Evolutionary conservation across 2,888 invertebrate species (phyloP).

Genomic region (Entomobrya proxima): DNA sequence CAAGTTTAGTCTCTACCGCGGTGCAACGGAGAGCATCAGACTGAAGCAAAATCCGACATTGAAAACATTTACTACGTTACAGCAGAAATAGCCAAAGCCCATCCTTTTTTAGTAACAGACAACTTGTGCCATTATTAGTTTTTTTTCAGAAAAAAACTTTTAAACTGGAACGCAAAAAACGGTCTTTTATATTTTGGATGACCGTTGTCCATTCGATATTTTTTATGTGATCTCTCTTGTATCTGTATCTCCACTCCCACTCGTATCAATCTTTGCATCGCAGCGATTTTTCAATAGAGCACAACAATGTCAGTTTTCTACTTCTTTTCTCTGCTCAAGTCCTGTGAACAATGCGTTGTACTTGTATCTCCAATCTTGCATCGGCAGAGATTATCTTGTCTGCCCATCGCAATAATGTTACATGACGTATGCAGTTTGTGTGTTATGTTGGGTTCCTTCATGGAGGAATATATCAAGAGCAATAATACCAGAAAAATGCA

Average conservation of each 20-base stretch:
- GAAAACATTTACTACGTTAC: neutral
- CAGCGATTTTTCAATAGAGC: conserved; percentile 54
- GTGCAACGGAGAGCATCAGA: too few relatives aligned
- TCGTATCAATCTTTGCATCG: conserved; percentile 1
- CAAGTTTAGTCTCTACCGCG: neutral
- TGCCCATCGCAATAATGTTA: conserved; percentile 44
- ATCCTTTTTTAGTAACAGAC: neutral
- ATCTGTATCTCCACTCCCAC: neutral
- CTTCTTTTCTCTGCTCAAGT: neutral
- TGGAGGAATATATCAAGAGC: neutral
- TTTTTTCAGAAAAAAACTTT: neutral
- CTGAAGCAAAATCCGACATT: too few relatives aligned
- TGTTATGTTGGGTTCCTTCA: conserved; percentile 7
- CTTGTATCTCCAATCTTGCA: conserved; percentile 1
- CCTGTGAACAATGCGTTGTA: conserved; percentile 46
- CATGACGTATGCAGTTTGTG: conserved; percentile 57
- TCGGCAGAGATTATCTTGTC: conserved; percentile 29
- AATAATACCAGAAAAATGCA: neutral
- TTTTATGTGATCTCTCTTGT: neutral
- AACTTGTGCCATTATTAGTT: neutral
- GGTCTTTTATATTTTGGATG: neutral
- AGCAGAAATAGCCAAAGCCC: neutral
- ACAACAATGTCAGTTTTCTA: conserved; percentile 34
- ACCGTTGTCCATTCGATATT: neutral
- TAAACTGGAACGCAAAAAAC: conserved; percentile 19